These are phyloP conservation scores for Crotalus tigris DNA, from an alignment of 2,113 vertebrate genomes.

Conservation along the genomic window DNA sequence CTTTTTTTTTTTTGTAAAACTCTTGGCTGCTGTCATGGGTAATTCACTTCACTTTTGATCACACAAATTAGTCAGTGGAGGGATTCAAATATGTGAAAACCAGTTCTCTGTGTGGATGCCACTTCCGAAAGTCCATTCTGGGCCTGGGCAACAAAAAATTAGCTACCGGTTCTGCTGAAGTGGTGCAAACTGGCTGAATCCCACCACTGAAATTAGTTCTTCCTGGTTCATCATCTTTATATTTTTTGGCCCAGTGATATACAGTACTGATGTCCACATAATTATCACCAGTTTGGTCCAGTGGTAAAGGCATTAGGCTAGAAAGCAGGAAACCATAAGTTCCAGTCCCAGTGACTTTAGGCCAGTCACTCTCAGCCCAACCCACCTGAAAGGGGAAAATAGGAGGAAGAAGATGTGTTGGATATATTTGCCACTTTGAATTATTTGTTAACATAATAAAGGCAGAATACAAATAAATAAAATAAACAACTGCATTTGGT, in stretches of 20 bases:
- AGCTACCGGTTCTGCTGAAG: no score
- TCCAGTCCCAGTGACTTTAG: background rate
- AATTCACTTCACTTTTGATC: background rate
- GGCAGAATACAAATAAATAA: background rate
- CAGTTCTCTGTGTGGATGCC: no score
- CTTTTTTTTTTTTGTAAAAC: background rate
- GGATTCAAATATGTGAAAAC: no score
- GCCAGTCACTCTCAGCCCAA: background rate
- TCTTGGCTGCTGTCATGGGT: background rate
- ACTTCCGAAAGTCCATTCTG: no score
- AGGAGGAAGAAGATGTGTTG: background rate
- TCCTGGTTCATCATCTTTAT: background rate
- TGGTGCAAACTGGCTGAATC: no score
- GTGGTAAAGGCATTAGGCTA: background rate
- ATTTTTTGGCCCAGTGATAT: background rate
- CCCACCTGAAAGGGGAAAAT: background rate
- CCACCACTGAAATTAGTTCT: background rate
- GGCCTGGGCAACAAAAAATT: no score
- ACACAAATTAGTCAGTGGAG: background rate
- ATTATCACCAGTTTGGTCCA: background rate
- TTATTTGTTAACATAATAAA: background rate
- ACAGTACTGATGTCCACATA: background rate
- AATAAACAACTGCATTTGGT: background rate
- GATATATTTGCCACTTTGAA: background rate
- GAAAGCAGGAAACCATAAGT: background rate